phyloP scores from a whole-genome alignment of 1,140 invertebrate species.

The Babylonia areolata region DNA sequence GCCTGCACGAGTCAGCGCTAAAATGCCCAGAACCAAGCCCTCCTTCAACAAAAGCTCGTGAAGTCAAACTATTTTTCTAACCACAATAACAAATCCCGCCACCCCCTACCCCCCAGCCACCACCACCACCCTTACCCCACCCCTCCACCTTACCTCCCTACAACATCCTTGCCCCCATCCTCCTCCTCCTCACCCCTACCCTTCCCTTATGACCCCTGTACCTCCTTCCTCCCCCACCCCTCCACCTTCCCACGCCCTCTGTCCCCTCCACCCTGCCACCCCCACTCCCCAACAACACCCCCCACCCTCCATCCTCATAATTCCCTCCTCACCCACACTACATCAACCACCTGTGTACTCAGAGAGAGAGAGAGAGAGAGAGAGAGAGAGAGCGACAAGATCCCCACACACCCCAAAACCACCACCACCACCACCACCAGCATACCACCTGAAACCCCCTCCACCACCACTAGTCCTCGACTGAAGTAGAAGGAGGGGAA shows the following conservation, averaged over 20 bases:
- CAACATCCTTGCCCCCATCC: too few relatives aligned
- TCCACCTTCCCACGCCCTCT: background rate
- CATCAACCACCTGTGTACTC: constrained; percentile 11
- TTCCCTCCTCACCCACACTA: background rate
- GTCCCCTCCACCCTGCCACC: too few relatives aligned
- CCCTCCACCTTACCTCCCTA: too few relatives aligned
- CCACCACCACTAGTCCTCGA: too few relatives aligned
- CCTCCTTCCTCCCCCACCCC: background rate
- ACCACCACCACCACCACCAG: too few relatives aligned
- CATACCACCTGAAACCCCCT: too few relatives aligned
- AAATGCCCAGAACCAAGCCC: background rate
- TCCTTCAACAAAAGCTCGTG: constrained; percentile 5
- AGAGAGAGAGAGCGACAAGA: background rate
- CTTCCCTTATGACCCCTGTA: too few relatives aligned
- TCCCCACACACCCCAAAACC: too few relatives aligned
- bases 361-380: background rate
- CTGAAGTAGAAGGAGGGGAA: too few relatives aligned
- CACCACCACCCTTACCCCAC: background rate
- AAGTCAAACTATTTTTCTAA: constrained; percentile 8
- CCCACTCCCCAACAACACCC: too few relatives aligned
- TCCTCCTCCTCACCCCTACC: background rate
- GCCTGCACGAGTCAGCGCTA: background rate
- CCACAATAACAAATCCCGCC: background rate
- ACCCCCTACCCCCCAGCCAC: background rate
- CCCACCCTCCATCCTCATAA: background rate